Conservation (phyloP, 2,797 vertebrate species). For the Bradypus variegatus region DNA sequence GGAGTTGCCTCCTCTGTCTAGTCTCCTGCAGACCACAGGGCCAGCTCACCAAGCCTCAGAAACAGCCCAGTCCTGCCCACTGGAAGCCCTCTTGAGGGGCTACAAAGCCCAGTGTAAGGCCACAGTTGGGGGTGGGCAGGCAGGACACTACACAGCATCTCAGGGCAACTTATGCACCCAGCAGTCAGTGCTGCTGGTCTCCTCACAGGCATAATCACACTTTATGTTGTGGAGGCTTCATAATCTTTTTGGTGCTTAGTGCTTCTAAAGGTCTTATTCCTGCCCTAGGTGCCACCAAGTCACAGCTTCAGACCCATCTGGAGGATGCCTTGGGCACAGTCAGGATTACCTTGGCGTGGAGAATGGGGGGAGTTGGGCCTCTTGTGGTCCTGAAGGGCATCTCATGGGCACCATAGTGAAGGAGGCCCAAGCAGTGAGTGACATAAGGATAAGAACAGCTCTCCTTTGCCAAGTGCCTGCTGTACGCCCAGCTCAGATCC, state of each 20-base stretch:
- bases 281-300: neutral
- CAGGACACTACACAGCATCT: neutral
- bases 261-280: neutral
- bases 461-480: neutral
- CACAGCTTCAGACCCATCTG: neutral
- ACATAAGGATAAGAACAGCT: neutral
- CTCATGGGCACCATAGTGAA: neutral
- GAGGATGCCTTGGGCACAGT: neutral
- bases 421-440: neutral
- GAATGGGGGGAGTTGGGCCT: neutral
- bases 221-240: neutral
- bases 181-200: fast-evolving
- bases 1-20: neutral
- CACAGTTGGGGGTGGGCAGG: neutral
- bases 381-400: neutral
- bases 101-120: neutral
- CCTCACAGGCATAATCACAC: neutral
- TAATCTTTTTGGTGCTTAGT: neutral
- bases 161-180: neutral
- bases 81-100: neutral
- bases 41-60: neutral
- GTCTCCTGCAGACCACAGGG: neutral
- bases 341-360: neutral
- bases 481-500: neutral
- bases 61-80: neutral